These are phyloP conservation scores for Montipora capricornis DNA, from an alignment of 64 coral and sea anemone genomes.

Conservation along the genomic window DNA sequence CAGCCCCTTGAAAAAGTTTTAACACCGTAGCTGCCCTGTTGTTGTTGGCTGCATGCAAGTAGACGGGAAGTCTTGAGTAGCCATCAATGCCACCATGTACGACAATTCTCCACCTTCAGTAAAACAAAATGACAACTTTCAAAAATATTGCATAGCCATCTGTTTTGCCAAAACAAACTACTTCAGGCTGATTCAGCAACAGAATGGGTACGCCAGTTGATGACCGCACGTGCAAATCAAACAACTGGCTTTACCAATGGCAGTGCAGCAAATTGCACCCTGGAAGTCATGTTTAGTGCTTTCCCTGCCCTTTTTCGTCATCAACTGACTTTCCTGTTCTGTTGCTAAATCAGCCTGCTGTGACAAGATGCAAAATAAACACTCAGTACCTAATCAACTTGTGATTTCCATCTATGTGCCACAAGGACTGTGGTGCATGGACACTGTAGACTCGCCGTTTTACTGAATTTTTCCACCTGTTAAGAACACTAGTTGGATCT, in stretches of 20 bases:
- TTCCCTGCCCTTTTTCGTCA: not conserved
- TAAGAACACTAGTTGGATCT: not conserved
- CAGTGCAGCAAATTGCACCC: no score
- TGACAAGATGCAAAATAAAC: not conserved
- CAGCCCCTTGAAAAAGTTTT: slow-evolving; percentile 37
- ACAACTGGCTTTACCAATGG: no score
- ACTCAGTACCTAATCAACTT: not conserved
- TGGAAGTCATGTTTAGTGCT: not conserved
- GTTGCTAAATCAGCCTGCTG: not conserved
- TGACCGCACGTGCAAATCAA: no score
- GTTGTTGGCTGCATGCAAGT: slow-evolving; percentile 26
- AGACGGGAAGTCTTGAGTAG: slow-evolving; percentile 46
- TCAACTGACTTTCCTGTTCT: not conserved
- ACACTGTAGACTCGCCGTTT: not conserved
- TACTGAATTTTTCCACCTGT: not conserved
- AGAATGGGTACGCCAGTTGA: not conserved
- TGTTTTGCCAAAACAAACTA: not conserved
- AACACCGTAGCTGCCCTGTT: slow-evolving; percentile 26
- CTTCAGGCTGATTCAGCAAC: not conserved
- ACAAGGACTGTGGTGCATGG: not conserved
- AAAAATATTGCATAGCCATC: not conserved
- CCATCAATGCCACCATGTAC: slow-evolving; percentile 62
- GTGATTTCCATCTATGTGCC: slow-evolving; percentile 28
- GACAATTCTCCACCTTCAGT: slow-evolving; percentile 45
- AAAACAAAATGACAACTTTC: not conserved